phyloP scores from a whole-genome alignment of 2,113 vertebrate species.

The Tupaia chinensis region DNA sequence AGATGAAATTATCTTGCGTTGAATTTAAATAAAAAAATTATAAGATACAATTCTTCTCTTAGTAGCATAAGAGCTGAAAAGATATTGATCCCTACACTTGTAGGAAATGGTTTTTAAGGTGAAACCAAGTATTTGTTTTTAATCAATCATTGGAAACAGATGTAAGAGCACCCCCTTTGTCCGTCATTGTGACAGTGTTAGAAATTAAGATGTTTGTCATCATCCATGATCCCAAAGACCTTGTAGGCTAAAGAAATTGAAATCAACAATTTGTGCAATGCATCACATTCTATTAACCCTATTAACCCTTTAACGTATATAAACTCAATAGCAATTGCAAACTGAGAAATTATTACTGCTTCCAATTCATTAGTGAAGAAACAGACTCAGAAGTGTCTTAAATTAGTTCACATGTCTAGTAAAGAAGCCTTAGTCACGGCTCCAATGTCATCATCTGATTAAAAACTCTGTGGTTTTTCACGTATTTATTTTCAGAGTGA shows the following conservation, averaged over 20 bases:
- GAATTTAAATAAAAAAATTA: neutral
- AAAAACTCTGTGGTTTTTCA: neutral
- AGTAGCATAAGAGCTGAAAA: neutral
- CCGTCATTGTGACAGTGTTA: neutral
- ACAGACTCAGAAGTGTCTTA: neutral
- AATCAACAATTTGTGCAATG: neutral
- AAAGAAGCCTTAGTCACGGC: neutral
- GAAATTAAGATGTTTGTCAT: neutral
- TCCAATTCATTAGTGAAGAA: neutral
- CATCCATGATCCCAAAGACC: neutral
- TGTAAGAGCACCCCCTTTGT: neutral
- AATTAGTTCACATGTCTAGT: neutral
- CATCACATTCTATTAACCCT: neutral
- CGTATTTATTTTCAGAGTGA: neutral
- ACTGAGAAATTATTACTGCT: neutral
- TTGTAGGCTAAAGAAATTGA: neutral
- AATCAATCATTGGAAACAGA: neutral
- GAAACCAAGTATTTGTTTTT: neutral
- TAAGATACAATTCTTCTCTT: neutral
- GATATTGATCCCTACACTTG: neutral
- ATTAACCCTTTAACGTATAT: neutral
- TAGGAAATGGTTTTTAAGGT: neutral
- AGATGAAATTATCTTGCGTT: neutral
- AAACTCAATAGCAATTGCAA: neutral
- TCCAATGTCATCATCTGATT: neutral